Percentiles rank a stretch among this genome's conserved stretches.
Evolutionary conservation across 2,888 invertebrate species (phyloP).

Genomic region (Mystacides longicornis): DNA sequence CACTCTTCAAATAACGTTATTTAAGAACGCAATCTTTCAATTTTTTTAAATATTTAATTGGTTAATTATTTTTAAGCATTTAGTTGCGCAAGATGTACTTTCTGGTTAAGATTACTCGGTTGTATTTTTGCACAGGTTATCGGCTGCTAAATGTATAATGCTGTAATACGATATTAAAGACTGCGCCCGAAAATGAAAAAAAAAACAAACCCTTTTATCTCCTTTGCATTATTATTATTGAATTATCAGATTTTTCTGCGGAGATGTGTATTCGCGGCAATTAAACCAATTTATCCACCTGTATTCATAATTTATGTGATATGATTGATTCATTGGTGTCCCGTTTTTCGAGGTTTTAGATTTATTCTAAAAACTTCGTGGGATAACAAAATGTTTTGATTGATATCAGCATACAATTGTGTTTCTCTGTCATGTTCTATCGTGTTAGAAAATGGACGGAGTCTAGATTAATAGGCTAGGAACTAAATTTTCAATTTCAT

Average conservation of each 20-base stretch:
- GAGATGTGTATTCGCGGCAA: background rate
- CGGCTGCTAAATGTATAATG: slow-evolving; percentile 1
- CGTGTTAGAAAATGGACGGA: background rate
- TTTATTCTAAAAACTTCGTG: background rate
- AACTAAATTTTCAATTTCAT: slow-evolving; percentile 2
- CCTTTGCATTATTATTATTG: too few relatives aligned
- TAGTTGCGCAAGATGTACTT: too few relatives aligned
- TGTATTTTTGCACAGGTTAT: too few relatives aligned
- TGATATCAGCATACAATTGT: background rate
- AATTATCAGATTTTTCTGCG: background rate
- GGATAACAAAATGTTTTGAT: background rate
- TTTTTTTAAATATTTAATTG: too few relatives aligned
- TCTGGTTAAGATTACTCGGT: too few relatives aligned
- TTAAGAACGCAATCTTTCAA: too few relatives aligned
- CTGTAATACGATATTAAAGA: background rate
- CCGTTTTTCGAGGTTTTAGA: background rate
- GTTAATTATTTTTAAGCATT: too few relatives aligned
- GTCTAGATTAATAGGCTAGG: background rate
- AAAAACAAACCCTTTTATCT: too few relatives aligned
- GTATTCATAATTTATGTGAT: background rate
- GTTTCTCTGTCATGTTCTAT: background rate
- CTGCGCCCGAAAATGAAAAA: background rate
- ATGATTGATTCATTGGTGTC: background rate
- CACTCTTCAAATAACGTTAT: too few relatives aligned
- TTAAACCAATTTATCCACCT: background rate